A percentile compares a stretch with the other conserved stretches of the same genome.
Conservation (phyloP, 2,888 invertebrate species). For the Eristalinus aeneus region DNA sequence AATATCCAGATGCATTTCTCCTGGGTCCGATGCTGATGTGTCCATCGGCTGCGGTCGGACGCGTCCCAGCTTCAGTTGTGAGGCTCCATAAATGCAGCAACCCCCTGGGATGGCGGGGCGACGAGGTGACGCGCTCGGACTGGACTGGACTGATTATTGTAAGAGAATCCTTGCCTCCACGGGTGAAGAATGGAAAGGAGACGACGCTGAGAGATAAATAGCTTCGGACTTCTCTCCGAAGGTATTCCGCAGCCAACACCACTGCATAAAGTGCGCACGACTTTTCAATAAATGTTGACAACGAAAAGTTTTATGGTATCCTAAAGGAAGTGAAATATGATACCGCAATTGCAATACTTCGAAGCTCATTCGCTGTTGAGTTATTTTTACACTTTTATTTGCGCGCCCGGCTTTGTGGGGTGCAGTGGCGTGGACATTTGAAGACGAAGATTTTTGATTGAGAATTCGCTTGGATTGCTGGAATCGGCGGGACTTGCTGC, state of each 20-base stretch:
- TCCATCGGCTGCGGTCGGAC: conserved; percentile 16
- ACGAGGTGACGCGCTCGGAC: neutral
- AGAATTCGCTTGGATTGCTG: neutral
- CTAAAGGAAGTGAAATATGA: conserved; percentile 81
- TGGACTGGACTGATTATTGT: conserved; percentile 17
- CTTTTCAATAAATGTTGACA: conserved; percentile 81
- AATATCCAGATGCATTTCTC: conserved; percentile 50
- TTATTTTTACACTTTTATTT: conserved; percentile 19
- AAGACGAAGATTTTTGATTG: neutral
- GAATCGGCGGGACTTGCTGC: neutral
- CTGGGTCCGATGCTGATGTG: conserved; percentile 27
- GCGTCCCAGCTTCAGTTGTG: conserved; percentile 5
- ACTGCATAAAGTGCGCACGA: conserved; percentile 80
- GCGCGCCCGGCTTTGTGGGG: neutral
- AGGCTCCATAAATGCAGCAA: conserved; percentile 46
- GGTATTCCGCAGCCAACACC: conserved; percentile 58
- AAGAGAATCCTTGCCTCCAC: conserved; percentile 45
- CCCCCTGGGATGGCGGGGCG: neutral
- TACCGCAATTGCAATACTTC: conserved; percentile 72
- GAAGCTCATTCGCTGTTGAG: conserved; percentile 32
- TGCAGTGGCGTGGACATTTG: conserved; percentile 2
- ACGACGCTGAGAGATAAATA: conserved; percentile 68
- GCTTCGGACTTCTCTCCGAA: conserved; percentile 40
- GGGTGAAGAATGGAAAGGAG: conserved; percentile 53
- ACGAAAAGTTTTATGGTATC: conserved; percentile 80